phyloP scores from a whole-genome alignment of 2,888 invertebrate genomes.

The Apantesis nais region DNA sequence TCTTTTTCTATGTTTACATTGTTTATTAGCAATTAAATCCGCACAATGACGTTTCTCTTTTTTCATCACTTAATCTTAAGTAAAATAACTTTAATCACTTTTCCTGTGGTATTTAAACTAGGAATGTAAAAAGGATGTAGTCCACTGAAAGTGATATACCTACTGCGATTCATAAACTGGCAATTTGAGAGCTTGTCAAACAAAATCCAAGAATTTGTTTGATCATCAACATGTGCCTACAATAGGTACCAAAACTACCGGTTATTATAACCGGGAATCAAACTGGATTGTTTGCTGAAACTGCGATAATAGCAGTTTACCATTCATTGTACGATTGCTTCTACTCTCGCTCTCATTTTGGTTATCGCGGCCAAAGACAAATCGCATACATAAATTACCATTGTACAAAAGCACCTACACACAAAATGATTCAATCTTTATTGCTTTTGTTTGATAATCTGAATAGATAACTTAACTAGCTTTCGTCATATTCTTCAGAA shows the following conservation, averaged over 20 bases:
- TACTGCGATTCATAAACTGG: background rate
- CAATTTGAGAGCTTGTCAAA: no score
- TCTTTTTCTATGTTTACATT: background rate
- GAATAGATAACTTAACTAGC: background rate
- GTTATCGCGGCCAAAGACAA: slow-evolving; percentile 33
- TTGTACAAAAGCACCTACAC: slow-evolving; percentile 3
- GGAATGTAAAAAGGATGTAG: background rate
- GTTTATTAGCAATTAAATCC: background rate
- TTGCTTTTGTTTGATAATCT: background rate
- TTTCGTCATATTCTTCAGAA: background rate
- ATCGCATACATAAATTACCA: background rate
- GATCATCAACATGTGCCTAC: slow-evolving; percentile 2
- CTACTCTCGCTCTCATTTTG: slow-evolving; percentile 65
- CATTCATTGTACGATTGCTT: slow-evolving; percentile 48
- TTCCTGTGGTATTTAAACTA: background rate
- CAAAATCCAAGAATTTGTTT: background rate
- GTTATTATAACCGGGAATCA: no score
- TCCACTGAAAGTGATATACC: background rate
- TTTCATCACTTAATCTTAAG: no score
- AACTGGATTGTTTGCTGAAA: no score
- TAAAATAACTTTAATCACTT: background rate
- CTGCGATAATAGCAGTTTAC: slow-evolving; percentile 53
- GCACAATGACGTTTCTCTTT: background rate
- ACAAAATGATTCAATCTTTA: background rate
- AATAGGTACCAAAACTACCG: slow-evolving; percentile 47